Conservation (phyloP, 1,140 invertebrate species). For the Chymomyza costata region DNA sequence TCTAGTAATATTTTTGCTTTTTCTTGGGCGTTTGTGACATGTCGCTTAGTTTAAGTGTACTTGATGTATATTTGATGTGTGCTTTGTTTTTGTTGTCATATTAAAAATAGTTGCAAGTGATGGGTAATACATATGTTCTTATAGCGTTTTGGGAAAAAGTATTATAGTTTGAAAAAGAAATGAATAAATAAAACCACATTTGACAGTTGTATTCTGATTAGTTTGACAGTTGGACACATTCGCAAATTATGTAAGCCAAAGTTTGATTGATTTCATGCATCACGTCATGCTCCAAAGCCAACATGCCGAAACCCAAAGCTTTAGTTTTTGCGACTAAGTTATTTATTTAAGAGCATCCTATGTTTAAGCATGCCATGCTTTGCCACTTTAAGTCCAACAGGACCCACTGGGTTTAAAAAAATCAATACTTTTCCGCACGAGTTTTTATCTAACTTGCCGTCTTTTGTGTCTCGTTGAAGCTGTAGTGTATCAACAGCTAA, state of each 20-base stretch:
- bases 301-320: slow-evolving; percentile 9
- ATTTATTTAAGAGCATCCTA: no score
- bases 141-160: slow-evolving; percentile 41
- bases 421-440: slow-evolving; percentile 44
- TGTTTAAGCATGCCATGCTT: no score
- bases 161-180: slow-evolving; percentile 40
- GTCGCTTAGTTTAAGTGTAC: slow-evolving; percentile 13
- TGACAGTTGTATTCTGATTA: slow-evolving; percentile 43
- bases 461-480: no score
- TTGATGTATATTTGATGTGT: slow-evolving; percentile 31
- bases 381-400: no score
- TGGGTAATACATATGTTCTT: no score
- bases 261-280: slow-evolving; percentile 35
- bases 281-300: slow-evolving; percentile 2
- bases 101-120: slow-evolving; percentile 29
- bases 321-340: no score
- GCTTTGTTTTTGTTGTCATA: slow-evolving; percentile 25
- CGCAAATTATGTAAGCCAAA: slow-evolving; percentile 24
- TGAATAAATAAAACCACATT: slow-evolving; percentile 62
- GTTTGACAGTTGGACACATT: slow-evolving; percentile 47
- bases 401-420: slow-evolving; percentile 27
- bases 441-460: slow-evolving; percentile 14
- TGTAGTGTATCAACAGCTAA: no score
- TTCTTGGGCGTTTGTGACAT: no score
- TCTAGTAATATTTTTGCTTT: no score